Percentiles rank a stretch among this genome's conserved stretches.
Conservation (phyloP, 2,113 vertebrate species). For the Octodon degus region DNA sequence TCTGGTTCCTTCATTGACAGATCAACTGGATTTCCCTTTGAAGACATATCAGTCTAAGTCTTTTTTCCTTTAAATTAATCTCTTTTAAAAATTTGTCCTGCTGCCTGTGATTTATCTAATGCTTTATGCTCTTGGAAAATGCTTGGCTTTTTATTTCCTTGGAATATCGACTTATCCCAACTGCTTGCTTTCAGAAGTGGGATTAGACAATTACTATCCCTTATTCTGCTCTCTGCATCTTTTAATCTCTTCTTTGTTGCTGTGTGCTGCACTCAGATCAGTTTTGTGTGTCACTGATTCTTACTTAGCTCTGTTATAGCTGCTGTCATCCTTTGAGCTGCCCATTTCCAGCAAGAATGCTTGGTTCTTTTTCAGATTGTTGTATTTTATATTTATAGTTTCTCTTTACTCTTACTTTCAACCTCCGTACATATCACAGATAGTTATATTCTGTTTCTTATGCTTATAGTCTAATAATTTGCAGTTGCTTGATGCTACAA, state of each 20-base stretch:
- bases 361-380: background rate
- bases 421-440: background rate
- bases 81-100: background rate
- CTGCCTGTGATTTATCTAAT: background rate
- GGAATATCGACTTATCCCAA: background rate
- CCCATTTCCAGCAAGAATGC: background rate
- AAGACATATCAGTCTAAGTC: background rate
- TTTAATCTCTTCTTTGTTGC: background rate
- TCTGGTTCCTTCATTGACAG: background rate
- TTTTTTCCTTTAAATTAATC: background rate
- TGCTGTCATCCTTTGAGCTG: background rate
- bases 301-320: background rate
- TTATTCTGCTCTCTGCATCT: background rate
- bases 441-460: background rate
- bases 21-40: background rate
- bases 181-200: background rate
- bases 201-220: background rate
- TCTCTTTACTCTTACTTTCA: background rate
- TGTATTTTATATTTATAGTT: background rate
- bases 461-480: too few relatives aligned
- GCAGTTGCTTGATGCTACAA: background rate
- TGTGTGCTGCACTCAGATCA: background rate
- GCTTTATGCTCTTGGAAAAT: slow-evolving; percentile 44
- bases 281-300: background rate
- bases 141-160: background rate